Conservation (phyloP, 2,113 vertebrate genomes). For the Procavia capensis region DNA sequence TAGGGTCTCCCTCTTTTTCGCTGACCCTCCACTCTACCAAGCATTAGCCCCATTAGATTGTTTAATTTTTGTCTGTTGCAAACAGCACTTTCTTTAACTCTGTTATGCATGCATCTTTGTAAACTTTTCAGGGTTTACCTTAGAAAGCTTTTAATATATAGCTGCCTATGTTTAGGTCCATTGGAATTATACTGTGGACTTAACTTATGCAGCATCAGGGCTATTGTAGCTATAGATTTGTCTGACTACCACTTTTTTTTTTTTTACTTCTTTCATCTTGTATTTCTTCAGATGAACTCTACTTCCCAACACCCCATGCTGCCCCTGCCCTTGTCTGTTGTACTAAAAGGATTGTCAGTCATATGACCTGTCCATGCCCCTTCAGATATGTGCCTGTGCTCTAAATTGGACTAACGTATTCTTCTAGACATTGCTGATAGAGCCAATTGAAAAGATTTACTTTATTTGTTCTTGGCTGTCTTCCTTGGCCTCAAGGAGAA, state of each 20-base stretch:
- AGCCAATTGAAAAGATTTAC: conserved; percentile 8
- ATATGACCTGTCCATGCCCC: background rate
- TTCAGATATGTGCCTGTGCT: conserved; percentile 23
- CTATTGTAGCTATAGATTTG: background rate
- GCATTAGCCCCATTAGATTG: background rate
- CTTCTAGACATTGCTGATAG: background rate
- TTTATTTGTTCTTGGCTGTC: background rate
- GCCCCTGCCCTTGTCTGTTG: background rate
- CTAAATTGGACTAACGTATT: background rate
- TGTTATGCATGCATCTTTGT: background rate
- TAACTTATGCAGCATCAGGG: background rate
- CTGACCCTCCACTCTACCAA: too few relatives aligned
- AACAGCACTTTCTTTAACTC: conserved; percentile 10
- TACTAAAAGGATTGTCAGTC: background rate
- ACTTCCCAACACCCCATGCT: background rate
- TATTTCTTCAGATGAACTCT: background rate
- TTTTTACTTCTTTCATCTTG: background rate
- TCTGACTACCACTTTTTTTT: background rate
- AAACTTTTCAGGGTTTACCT: conserved; percentile 31
- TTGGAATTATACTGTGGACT: conserved; percentile 8
- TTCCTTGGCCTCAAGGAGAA: conserved; percentile 27
- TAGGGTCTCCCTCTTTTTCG: too few relatives aligned
- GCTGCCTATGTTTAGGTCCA: background rate
- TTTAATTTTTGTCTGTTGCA: background rate
- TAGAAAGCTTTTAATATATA: conserved; percentile 34